Evolutionary conservation across 2,888 invertebrate genomes (phyloP), one percentile per base, ranked within the genome.

Genomic region (Hirtodrosophila confusa): DNA sequence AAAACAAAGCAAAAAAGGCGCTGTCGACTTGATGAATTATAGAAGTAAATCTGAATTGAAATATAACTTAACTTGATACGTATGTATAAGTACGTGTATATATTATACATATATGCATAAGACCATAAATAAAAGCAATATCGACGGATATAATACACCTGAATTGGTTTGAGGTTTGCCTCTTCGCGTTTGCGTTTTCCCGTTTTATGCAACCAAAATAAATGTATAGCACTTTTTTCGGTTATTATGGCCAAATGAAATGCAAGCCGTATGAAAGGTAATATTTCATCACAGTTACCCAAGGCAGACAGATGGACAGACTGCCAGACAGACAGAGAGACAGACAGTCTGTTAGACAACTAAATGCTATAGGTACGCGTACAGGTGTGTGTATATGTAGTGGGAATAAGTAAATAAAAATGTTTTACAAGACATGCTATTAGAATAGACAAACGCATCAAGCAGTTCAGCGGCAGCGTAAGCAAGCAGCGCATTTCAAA

Each of bases 11-110:
- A 60, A 45, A 61, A 43, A 48, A 66, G 47, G 35, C 49, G 60
- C 66, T 63, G 60, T 69, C 65, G 67, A 72, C 67, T 76, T 83
- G 86, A 84, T 84, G 83, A 84, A 86, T 80, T 84, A 84, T 80
- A 75, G 75, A 86, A 80, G 75, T 69, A 75, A 80, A 75, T 80
- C 79, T 65, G 77, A 77, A 86, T 84, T 80, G 86, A 86, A 70
- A 84, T 84, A 78, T 84, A 84, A 78, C 67, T 60, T 69, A 67
- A 61, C 50, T 64, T 17, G 44, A 50, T 48, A 49, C 53, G 40
- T 51, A 41, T 57, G 27, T 27, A 55, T 39, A 60, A 48, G 45
- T 41, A 41, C 65, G 12, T 40, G 41, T 36, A 58, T 51, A 53
- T 23, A 45, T 23, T 35, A 36, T 43, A 64, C 48, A 54, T 37